Evolutionary conservation across 2,888 invertebrate species (phyloP).

Genomic region (Yponomeuta plumbellus): DNA sequence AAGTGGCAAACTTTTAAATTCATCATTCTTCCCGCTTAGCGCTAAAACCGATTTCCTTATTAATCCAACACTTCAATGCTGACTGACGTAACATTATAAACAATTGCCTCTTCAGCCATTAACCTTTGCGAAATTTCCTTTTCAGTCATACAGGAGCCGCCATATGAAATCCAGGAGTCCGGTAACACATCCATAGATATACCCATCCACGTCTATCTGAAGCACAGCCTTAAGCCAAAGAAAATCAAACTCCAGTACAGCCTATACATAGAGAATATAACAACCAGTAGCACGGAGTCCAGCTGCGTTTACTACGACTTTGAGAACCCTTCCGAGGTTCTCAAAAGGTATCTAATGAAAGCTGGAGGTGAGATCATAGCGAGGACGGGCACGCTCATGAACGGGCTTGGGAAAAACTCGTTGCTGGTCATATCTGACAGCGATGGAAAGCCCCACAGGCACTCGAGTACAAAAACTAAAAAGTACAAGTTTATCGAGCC

Average conservation of each 20-base stretch:
- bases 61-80: neutral
- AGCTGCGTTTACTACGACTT: slow-evolving; percentile 65
- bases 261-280: slow-evolving; percentile 59
- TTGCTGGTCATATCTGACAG: slow-evolving; percentile 46
- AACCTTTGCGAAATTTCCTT: slow-evolving; percentile 25
- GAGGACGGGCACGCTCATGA: slow-evolving; percentile 35
- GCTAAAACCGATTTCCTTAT: neutral
- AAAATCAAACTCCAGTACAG: slow-evolving; percentile 63
- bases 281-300: slow-evolving; percentile 53
- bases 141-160: slow-evolving; percentile 69
- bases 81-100: neutral
- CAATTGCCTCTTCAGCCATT: neutral
- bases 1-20: too few relatives aligned
- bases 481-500: slow-evolving; percentile 57
- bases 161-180: slow-evolving; percentile 71
- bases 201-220: slow-evolving; percentile 69
- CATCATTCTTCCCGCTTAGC: too few relatives aligned
- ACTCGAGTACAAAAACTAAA: slow-evolving; percentile 33
- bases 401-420: slow-evolving; percentile 36
- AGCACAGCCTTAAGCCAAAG: slow-evolving; percentile 59
- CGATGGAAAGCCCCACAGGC: slow-evolving; percentile 35
- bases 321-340: slow-evolving; percentile 54
- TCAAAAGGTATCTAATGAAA: slow-evolving; percentile 57
- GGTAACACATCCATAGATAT: slow-evolving; percentile 66
- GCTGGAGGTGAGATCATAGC: slow-evolving; percentile 61